Base-by-base conservation (phyloP, 1,140 invertebrate species). In the Diploscapter pachys region DNA sequence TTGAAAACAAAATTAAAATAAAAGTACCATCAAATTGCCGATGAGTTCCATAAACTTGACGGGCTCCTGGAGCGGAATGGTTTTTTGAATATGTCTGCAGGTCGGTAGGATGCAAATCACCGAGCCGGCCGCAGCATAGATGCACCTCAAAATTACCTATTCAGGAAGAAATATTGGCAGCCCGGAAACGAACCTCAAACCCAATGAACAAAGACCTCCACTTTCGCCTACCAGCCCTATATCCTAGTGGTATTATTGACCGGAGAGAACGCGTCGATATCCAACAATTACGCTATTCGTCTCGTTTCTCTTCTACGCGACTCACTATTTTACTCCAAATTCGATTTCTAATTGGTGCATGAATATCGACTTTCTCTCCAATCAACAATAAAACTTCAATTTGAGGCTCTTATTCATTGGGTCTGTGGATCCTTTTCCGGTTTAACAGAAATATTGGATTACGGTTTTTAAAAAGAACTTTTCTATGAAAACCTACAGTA, bases 41-140 rank as follows among this genome's bases (percentile, higher is more conserved):
- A 76, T 48, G 0, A 71, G 9, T 3, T 9, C 13, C 51, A 76
- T 55, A 3, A 55, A 5, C 13, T 71, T 71, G n/a, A 71, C 56
- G 3, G 52, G 4, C 53, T 11, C 59, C 3, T 54, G 49, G 3
- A 76, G 31, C 4, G 57, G 51, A 5, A 76, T 71, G 9, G 51
- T 48, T 8, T 61, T n/a, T 4, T n/a, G 53, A n/a, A 76, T 55
- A 5, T 65, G 31, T 56, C 75, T 5, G 62, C 75, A 76, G 63
- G 68, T 66, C 11, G 63, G n/a, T 0, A 76, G 31, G 9, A 31
- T 31, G n/a, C 54, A 66, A 13, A 76, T 76, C 4, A n/a, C 13
- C 3, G 4, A 49, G 5, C 75, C 75, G 50, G 48, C n/a, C 61
- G 75, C 75, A 8, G 70, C 75, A 31, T 54, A 76, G 2, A 76